phyloP scores from a whole-genome alignment of 2,888 invertebrate genomes.

The Sesamia inferens region DNA sequence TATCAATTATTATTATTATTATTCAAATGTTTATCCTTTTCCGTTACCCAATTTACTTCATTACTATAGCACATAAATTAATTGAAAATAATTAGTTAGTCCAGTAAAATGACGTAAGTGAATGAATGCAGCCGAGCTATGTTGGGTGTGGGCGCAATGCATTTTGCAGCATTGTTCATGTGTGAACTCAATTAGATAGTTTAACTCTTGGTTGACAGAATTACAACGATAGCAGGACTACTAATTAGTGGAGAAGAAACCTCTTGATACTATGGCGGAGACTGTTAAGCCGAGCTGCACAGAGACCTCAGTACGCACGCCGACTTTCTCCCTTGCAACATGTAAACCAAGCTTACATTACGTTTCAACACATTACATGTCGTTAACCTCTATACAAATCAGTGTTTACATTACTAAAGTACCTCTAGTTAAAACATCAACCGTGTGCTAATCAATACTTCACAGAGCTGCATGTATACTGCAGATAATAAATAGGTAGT shows the following conservation, averaged over 20 bases:
- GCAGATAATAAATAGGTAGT: conserved; percentile 55
- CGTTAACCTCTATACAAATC: conserved; percentile 74
- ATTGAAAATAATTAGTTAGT: conserved; percentile 43
- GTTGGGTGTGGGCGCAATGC: conserved; percentile 67
- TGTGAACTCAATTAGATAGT: conserved; percentile 83
- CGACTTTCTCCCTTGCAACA: conserved; percentile 72
- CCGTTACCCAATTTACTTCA: conserved; percentile 17
- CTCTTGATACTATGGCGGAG: conserved; percentile 45
- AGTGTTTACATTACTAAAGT: conserved; percentile 69
- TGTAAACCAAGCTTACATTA: conserved; percentile 67
- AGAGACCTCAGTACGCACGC: conserved; percentile 60
- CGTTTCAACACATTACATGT: conserved; percentile 70
- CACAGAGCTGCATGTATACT: conserved; percentile 64
- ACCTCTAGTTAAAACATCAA: conserved; percentile 67
- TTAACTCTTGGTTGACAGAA: conserved; percentile 72
- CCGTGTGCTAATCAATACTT: conserved; percentile 69
- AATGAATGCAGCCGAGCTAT: conserved; percentile 50
- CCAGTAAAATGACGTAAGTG: conserved; percentile 51
- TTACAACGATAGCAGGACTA: conserved; percentile 72
- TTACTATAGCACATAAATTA: conserved; percentile 35
- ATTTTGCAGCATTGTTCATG: conserved; percentile 80
- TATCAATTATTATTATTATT: no score
- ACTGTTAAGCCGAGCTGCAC: conserved; percentile 28
- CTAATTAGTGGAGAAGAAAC: conserved; percentile 72
- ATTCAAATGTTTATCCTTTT: conserved; percentile 28